A percentile compares a stretch with the other conserved stretches of the same genome.
Evolutionary conservation across 2,797 vertebrate species (phyloP).

Genomic region (Anas flavirostris): DNA sequence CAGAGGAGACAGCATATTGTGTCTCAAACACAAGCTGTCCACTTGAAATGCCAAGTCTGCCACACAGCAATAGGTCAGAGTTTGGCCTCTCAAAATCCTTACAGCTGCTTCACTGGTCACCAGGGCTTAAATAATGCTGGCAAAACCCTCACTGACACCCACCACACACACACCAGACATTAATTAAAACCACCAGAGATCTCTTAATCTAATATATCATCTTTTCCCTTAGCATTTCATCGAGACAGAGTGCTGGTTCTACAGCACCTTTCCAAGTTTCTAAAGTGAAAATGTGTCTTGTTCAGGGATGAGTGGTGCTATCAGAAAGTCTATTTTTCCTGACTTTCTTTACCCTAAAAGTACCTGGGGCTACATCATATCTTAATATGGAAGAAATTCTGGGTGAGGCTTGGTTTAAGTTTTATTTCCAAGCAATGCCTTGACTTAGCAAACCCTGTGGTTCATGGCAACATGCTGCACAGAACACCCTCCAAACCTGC

Average conservation of each 20-base stretch:
- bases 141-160: not conserved
- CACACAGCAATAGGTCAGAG: not conserved
- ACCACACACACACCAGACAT: not conserved
- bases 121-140: not conserved
- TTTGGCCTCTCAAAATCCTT: not conserved
- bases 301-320: not conserved
- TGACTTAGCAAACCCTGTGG: accelerated
- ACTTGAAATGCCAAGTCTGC: not conserved
- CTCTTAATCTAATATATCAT: not conserved
- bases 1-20: not conserved
- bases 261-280: not conserved
- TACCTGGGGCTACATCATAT: not conserved
- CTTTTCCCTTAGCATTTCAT: not conserved
- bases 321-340: not conserved
- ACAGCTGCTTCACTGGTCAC: not conserved
- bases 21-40: not conserved
- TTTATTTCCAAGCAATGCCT: not conserved
- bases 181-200: not conserved
- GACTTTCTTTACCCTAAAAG: not conserved
- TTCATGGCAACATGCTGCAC: not conserved
- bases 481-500: not conserved
- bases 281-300: not conserved
- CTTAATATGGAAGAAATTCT: not conserved
- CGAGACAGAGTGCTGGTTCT: not conserved
- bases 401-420: not conserved